These are phyloP conservation scores for Lepidurus couesii DNA, from an alignment of 1,140 invertebrate species.

Conservation along the genomic window DNA sequence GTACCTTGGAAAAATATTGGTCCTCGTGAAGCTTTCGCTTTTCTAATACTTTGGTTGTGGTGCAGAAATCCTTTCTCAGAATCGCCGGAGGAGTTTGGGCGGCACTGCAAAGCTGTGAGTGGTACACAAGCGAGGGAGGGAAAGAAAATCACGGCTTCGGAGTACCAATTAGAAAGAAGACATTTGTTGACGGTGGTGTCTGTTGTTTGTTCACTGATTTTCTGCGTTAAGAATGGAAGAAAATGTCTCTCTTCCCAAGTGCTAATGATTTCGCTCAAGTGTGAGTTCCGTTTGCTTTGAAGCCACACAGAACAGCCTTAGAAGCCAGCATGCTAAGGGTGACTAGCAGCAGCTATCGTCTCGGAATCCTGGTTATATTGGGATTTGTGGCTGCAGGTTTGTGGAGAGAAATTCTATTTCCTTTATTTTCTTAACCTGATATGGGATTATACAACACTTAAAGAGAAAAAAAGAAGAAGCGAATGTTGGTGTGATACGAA, in stretches of 20 bases:
- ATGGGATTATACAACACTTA: too few species aligned
- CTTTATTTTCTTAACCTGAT: neutral
- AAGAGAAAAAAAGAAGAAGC: too few species aligned
- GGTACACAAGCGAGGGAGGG: too few species aligned
- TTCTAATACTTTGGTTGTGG: neutral
- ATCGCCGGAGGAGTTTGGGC: neutral
- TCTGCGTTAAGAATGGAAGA: neutral
- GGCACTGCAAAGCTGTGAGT: too few species aligned
- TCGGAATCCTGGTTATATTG: neutral
- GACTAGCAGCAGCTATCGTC: neutral
- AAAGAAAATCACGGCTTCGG: too few species aligned
- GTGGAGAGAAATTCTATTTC: neutral
- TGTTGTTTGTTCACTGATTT: neutral
- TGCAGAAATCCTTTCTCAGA: neutral
- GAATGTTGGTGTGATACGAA: too few species aligned
- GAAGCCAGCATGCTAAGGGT: constrained; percentile 3
- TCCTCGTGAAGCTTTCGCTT: neutral
- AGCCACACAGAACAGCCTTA: neutral
- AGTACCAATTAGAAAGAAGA: too few species aligned
- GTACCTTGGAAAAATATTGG: neutral
- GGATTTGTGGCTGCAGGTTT: neutral
- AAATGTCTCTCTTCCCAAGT: neutral
- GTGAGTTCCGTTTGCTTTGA: neutral
- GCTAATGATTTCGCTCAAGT: constrained; percentile 13
- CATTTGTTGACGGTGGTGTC: too few species aligned